phyloP scores from a whole-genome alignment of 2,888 invertebrate genomes.

The Cantharis flavilabris region DNA sequence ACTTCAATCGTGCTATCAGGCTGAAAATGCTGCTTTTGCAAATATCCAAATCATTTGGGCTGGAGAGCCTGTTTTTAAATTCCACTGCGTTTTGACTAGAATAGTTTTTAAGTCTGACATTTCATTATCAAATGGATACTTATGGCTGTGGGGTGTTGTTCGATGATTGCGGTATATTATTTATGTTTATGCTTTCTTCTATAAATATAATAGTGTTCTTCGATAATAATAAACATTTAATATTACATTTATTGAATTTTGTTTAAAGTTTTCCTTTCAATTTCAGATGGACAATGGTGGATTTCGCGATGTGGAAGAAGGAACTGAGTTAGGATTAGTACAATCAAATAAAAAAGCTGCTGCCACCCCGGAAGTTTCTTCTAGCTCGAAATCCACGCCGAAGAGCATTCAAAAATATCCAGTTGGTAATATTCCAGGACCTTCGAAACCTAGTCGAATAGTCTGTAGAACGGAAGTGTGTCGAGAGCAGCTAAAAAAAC shows the following conservation, averaged over 20 bases:
- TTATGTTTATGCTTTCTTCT: background rate
- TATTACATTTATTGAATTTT: background rate
- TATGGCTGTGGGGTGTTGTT: background rate
- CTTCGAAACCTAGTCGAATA: slow-evolving; percentile 25
- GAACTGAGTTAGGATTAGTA: slow-evolving; percentile 50
- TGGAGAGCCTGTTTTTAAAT: too few species aligned
- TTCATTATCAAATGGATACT: too few species aligned
- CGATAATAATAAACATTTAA: background rate
- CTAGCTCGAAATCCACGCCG: slow-evolving; percentile 34
- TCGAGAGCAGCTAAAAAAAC: slow-evolving; percentile 46
- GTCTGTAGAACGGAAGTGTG: slow-evolving; percentile 53
- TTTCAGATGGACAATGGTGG: slow-evolving; percentile 58
- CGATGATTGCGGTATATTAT: background rate
- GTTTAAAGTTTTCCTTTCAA: too few species aligned
- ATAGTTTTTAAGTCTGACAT: too few species aligned
- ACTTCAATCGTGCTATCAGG: too few species aligned
- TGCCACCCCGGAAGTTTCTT: background rate
- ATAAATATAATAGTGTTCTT: background rate
- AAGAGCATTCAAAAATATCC: slow-evolving; percentile 24
- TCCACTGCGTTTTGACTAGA: too few species aligned
- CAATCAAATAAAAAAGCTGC: slow-evolving; percentile 25
- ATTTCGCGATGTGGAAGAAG: slow-evolving; percentile 46
- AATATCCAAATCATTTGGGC: too few species aligned
- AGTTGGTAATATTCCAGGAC: background rate
- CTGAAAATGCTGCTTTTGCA: too few species aligned